phyloP scores from a whole-genome alignment of 2,113 vertebrate genomes.

The Leptodactylus fuscus region DNA sequence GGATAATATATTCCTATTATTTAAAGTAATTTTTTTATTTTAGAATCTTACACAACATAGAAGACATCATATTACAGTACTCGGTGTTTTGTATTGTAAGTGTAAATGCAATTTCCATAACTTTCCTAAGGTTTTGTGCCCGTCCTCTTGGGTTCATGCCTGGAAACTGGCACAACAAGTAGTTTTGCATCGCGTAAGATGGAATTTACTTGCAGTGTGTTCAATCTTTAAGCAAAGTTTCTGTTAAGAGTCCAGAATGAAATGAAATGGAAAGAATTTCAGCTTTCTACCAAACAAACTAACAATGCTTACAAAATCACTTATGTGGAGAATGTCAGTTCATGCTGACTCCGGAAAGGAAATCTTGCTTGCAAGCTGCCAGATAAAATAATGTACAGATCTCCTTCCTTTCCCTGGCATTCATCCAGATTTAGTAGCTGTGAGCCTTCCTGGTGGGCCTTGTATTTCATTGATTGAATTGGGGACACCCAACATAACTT shows the following conservation, averaged over 20 bases:
- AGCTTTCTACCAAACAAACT: slow-evolving; percentile 31
- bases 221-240: background rate
- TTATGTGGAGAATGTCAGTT: slow-evolving; percentile 41
- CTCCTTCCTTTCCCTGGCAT: slow-evolving; percentile 12
- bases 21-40: background rate
- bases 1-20: background rate
- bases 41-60: background rate
- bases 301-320: slow-evolving; percentile 35
- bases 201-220: background rate
- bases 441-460: slow-evolving; percentile 43
- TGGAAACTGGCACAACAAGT: background rate
- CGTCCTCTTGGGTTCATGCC: background rate
- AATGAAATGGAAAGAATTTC: slow-evolving; percentile 46
- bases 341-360: slow-evolving; percentile 33
- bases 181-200: background rate
- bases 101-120: background rate
- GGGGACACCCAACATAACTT: slow-evolving; percentile 10
- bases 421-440: background rate
- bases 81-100: background rate
- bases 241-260: background rate
- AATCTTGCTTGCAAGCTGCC: slow-evolving; percentile 27
- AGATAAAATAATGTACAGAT: slow-evolving; percentile 46
- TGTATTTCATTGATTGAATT: background rate
- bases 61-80: background rate
- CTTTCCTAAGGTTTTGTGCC: background rate